These are phyloP conservation scores for Cepphus grylle DNA, from an alignment of 2,113 vertebrate genomes.

Conservation along the genomic window DNA sequence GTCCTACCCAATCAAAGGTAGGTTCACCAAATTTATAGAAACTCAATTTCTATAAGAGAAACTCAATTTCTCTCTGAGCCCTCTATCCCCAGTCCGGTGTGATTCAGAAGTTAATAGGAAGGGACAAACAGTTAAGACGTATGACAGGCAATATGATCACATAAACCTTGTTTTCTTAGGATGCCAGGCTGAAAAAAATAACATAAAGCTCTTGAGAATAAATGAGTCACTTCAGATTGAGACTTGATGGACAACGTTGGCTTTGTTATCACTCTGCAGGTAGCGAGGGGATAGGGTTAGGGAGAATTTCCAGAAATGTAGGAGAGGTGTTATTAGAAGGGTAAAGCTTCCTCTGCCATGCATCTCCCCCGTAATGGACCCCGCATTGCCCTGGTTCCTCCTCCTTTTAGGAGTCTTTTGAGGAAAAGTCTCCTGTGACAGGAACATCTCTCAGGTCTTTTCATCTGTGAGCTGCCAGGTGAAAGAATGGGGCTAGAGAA, in stretches of 20 bases:
- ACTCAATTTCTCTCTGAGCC: slow-evolving; percentile 13
- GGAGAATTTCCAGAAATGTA: slow-evolving; percentile 21
- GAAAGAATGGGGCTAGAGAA: slow-evolving; percentile 62
- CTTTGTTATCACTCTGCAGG: slow-evolving; percentile 47
- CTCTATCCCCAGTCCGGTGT: neutral
- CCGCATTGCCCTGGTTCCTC: neutral
- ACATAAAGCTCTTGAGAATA: slow-evolving; percentile 43
- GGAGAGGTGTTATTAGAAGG: neutral
- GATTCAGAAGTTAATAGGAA: slow-evolving; percentile 60
- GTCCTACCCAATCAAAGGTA: neutral
- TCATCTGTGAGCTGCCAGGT: slow-evolving; percentile 63
- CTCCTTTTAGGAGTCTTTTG: slow-evolving; percentile 55
- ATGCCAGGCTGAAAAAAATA: slow-evolving; percentile 42
- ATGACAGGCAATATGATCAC: slow-evolving; percentile 50
- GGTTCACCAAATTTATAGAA: neutral
- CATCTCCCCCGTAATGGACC: slow-evolving; percentile 8
- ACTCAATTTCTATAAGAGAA: slow-evolving; percentile 12
- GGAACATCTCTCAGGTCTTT: slow-evolving; percentile 43
- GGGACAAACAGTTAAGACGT: slow-evolving; percentile 54
- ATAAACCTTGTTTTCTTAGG: slow-evolving; percentile 51
- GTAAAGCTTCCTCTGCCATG: neutral
- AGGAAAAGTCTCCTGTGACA: slow-evolving; percentile 50
- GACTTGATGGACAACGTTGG: slow-evolving; percentile 30
- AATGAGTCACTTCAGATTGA: slow-evolving; percentile 42
- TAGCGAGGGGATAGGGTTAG: neutral